Base-by-base conservation (phyloP, 2,888 invertebrate species). In the Cryptocephalus primarius region DNA sequence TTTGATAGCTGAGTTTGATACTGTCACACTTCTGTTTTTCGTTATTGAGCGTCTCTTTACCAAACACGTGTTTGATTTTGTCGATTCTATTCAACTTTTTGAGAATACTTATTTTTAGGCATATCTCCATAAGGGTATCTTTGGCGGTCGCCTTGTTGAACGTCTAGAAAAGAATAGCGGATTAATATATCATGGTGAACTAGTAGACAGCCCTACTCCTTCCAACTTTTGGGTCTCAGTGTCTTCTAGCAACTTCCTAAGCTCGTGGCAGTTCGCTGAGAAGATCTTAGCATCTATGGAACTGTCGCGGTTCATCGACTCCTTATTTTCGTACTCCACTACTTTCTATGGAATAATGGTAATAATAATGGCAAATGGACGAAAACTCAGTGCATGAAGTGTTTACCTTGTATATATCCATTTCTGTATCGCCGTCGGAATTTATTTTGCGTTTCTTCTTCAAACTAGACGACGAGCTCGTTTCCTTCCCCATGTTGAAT, bases 11-110 rank as follows among this genome's bases (percentile, higher is more conserved):
- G 43, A 96, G 71, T 64, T 94, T 88, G 56, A 88, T 87, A 45
- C 86, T 86, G 63, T 96, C 95, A 0, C 94, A 91, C 56, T 85
- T 82, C 60, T 86, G 84, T 66, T 93, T 93, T 54, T 89, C 89
- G 58, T 82, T 80, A 57, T 83, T 83, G 6, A 93, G 74, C 10
- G 80, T 79, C 69, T 94, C 93, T 43, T 91, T 76, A 0, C 88
- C 84, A 50, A 83, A 79, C 59, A 89, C 84, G 34, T 89, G 85
- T 2, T 89, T 79, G 43, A 92, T 84, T 70, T 95, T 94, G 61
- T 92, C 91, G 59, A 92, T 73, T 13, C 94, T 78, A 69, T 95
- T 95, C 1, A 94, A 70, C 68, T 92, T 93, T 64, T 92, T 93
- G 43, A 94, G 70, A 45, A 85, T 76, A n/a, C 91, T 83, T 60